Base-by-base conservation (phyloP, 2,888 invertebrate species). In the Chloromyia formosa region DNA sequence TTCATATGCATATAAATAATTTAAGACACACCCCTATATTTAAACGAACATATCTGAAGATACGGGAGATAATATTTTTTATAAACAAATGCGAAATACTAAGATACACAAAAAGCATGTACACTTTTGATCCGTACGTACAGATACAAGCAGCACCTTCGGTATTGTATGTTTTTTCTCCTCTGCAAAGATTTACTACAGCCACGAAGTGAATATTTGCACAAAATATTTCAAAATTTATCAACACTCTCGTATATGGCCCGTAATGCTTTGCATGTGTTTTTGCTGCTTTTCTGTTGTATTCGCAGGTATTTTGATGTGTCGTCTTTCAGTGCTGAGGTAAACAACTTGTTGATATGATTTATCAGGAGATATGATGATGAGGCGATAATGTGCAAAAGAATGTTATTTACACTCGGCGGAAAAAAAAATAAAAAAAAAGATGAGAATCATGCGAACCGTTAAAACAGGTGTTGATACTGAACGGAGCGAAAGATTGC, bases 271-370 rank as follows among this genome's bases (percentile, higher is more conserved):
- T 16, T 56, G 3, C 56, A 16, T 56, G 56, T 56, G 56, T 18
- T 56, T 10, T 56, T 10, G 18, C 14, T 9, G 60, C 22, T 22
- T 23, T 60, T 60, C 7, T 22, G 23, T 56, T 9, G 20, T 23
- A 60, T n/a, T 60, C n/a, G 7, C 22, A 14, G 23, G 60, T n/a
- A 49, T 49, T 49, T 49, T 12, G 49, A 49, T 49, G 49, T 35
- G 27, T 35, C 27, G 20, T 60, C 60, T 60, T 22, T 60, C 60
- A 14, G 22, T n/a, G 60, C 5, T 20, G 60, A 60, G 60, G 22
- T 23, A 60, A 62, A 62, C 62, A 62, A 62, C 62, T 62, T 62
- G 62, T 62, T 62, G 62, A 62, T 62, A 62, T 62, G 62, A 62
- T 62, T 62, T 62, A 16, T 62, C 62, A 40, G 14, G 16, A 35